Evolutionary conservation across 1,140 invertebrate species (phyloP).

Genomic region (Phthorimaea operculella): DNA sequence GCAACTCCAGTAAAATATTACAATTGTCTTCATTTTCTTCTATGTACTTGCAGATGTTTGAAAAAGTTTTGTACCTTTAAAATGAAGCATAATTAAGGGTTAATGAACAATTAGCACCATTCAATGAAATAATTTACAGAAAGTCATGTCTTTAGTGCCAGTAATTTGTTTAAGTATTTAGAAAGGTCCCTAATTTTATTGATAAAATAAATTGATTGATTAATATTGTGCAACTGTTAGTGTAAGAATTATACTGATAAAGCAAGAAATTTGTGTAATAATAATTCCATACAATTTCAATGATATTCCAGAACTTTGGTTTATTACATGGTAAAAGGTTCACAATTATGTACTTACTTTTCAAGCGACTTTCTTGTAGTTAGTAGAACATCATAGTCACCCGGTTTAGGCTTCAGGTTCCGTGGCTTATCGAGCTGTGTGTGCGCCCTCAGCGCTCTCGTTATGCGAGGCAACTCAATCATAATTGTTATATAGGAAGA

Average conservation of each 20-base stretch:
- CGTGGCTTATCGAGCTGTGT: conserved; percentile 56
- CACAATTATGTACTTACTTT: conserved; percentile 25
- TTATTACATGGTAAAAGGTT: no score
- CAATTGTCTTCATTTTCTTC: conserved; percentile 40
- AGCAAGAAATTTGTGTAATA: no score
- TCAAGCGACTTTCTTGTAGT: conserved; percentile 29
- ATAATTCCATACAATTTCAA: no score
- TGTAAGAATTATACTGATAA: no score
- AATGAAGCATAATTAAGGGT: not conserved
- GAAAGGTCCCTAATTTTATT: no score
- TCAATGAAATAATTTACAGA: not conserved
- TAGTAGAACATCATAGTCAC: conserved; percentile 22
- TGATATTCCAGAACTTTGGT: no score
- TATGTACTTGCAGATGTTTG: conserved; percentile 47
- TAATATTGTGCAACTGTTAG: no score
- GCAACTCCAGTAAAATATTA: conserved; percentile 22
- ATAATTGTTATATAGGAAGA: conserved; percentile 17
- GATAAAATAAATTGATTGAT: no score
- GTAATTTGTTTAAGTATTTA: no score
- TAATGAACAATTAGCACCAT: no score
- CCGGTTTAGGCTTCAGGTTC: conserved; percentile 36
- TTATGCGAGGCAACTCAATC: conserved; percentile 54
- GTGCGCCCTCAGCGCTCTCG: conserved; percentile 53
- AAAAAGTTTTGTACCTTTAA: conserved; percentile 47
- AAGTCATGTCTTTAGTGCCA: no score